Base-by-base conservation (phyloP, 2,888 invertebrate species). In the Euzophera pinguis region DNA sequence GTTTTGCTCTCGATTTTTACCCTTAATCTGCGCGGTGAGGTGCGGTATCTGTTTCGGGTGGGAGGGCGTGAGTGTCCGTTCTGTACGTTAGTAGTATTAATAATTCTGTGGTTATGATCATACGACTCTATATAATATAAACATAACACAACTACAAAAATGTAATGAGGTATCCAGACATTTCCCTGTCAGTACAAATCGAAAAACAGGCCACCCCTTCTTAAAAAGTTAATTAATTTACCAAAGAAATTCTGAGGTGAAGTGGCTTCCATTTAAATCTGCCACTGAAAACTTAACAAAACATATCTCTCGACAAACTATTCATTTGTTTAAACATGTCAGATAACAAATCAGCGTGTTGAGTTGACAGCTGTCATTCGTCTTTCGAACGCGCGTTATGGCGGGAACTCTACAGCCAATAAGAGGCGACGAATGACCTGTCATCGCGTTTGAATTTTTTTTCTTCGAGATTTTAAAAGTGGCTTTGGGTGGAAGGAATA, bases 361-460 rank as follows among this genome's bases (percentile, higher is more conserved):
- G 73, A 81, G 70, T 74, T 82, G 84, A 83, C 84, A 78, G 81
- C 74, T 85, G 83, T 85, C 87, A 76, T 67, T 71, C 72, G 71
- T 75, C 73, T 67, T 66, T 70, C 70, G 59, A 71, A 67, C 65
- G 67, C 68, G 61, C 58, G 64, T 75, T 80, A 78, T 78, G 79
- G 76, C 81, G 79, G 77, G 73, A 75, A 60, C 63, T 55, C 66
- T 62, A 64, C 72, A 65, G 69, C 86, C 86, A 87, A 87, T 87
- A 81, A 86, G 72, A 65, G 72, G 81, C 78, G 88, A 65, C 69
- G 85, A 85, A 64, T 64, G 82, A 79, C 72, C 71, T 76, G 80
- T 78, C 78, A 74, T 54, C 75, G 57, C 67, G 69, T 67, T 69
- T 62, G 55, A 56, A 58, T 62, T 60, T 52, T 27, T 8, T 2